phyloP scores from a whole-genome alignment of 1,140 invertebrate species.

The Dreissena rostriformis region DNA sequence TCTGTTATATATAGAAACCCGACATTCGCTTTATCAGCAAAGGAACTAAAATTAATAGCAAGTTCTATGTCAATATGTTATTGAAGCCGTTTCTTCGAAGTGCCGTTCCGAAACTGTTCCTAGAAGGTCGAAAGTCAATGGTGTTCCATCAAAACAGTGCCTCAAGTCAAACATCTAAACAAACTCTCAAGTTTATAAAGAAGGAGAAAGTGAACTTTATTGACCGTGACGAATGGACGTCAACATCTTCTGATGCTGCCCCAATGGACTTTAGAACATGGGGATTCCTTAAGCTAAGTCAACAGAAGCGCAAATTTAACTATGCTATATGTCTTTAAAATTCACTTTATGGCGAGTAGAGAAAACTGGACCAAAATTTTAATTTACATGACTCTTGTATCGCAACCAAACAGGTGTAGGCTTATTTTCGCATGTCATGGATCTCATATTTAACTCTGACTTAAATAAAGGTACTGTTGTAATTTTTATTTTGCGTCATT shows the following conservation, averaged over 20 bases:
- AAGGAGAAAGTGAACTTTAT: background rate
- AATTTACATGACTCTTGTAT: background rate
- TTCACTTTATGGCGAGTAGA: background rate
- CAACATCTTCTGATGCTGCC: background rate
- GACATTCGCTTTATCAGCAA: constrained; percentile 23
- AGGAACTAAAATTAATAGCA: constrained; percentile 6
- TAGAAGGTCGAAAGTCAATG: background rate
- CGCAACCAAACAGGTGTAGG: background rate
- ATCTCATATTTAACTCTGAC: background rate
- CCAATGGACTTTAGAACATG: constrained; percentile 32
- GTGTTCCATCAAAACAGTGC: background rate
- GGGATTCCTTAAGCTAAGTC: constrained; percentile 2
- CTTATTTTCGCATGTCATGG: background rate
- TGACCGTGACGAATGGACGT: background rate
- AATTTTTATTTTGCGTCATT: background rate
- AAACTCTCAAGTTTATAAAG: background rate
- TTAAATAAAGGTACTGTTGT: constrained; percentile 1
- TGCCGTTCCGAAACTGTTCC: background rate
- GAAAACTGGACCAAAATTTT: background rate
- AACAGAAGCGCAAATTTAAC: constrained; percentile 7
- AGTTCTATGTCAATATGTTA: constrained; percentile 19
- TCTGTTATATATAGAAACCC: too few relatives aligned
- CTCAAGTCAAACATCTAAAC: background rate
- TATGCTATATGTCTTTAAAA: background rate
- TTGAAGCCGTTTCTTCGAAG: constrained; percentile 22